phyloP scores from a whole-genome alignment of 2,113 vertebrate species.

The Petrocephalus microphthalmus region DNA sequence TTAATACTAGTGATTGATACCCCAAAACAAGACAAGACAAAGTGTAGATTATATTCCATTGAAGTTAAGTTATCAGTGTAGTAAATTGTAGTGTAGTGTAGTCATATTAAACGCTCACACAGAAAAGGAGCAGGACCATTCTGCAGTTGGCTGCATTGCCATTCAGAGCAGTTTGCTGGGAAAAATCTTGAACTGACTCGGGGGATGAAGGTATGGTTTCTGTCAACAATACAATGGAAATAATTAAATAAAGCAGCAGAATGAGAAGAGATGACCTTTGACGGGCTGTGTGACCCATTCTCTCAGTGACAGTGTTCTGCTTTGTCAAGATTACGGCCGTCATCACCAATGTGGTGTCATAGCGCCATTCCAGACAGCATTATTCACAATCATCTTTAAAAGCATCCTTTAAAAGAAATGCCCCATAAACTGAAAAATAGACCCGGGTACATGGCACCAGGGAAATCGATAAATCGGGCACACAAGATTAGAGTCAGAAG shows the following conservation, averaged over 20 bases:
- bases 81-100: too few species aligned
- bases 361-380: neutral
- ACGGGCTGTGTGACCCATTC: neutral
- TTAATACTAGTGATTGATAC: neutral
- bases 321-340: neutral
- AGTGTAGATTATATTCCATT: neutral
- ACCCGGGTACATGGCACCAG: neutral
- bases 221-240: neutral
- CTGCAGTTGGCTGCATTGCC: neutral
- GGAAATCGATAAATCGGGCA: neutral
- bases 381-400: neutral
- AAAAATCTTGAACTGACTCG: neutral
- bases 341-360: neutral
- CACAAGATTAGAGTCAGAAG: neutral
- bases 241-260: neutral
- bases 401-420: neutral
- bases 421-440: neutral
- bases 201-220: neutral
- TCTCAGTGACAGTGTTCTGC: neutral
- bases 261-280: constrained; percentile 10
- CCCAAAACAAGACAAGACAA: neutral
- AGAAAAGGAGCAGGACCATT: neutral
- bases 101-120: neutral
- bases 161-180: neutral
- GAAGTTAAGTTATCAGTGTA: neutral